Conservation (phyloP, 2,113 vertebrate species). For the Bubo bubo region DNA sequence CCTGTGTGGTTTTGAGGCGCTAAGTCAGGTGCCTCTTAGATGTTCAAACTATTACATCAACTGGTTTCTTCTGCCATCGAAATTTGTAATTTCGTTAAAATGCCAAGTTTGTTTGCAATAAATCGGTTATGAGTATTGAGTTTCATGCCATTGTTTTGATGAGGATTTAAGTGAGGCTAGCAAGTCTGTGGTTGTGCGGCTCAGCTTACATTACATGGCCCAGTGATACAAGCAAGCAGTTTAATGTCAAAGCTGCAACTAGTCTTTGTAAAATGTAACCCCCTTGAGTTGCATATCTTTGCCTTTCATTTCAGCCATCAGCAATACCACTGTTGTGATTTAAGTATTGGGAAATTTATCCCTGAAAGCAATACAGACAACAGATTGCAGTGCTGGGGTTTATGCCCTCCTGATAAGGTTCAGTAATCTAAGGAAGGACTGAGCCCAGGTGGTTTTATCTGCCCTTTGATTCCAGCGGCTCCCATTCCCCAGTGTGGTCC, state of each 20-base stretch:
- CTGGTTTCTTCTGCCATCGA: background rate
- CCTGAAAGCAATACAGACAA: background rate
- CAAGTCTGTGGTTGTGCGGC: background rate
- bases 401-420: background rate
- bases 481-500: rapidly evolving
- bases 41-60: background rate
- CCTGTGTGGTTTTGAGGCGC: background rate
- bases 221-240: background rate
- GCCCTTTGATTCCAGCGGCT: background rate
- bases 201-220: background rate
- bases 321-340: background rate
- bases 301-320: background rate
- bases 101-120: background rate
- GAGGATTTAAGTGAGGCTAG: background rate
- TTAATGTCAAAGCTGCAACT: background rate
- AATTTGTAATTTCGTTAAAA: background rate
- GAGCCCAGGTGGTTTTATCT: background rate
- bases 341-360: background rate
- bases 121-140: background rate
- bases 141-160: background rate
- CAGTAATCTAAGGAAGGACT: background rate
- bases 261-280: background rate
- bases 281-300: background rate
- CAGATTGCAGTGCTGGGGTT: background rate
- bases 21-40: background rate